A percentile compares a stretch with the other conserved stretches of the same genome.
Evolutionary conservation across 2,797 vertebrate genomes (phyloP).

Genomic region (Cetoscarus ocellatus): DNA sequence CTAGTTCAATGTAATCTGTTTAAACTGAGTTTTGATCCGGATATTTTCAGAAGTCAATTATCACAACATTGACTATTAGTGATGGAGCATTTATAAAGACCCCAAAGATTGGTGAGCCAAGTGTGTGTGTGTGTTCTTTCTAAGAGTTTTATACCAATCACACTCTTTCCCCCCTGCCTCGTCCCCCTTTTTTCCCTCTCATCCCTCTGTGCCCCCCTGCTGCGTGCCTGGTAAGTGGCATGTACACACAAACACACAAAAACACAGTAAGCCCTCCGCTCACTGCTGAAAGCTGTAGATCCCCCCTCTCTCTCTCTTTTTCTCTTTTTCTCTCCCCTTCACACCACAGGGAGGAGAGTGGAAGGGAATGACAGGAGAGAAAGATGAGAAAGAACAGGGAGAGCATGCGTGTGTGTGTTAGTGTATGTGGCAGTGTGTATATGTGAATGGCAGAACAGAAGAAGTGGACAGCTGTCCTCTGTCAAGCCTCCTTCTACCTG

Average conservation of each 20-base stretch:
- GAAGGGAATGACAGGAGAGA: slow-evolving; percentile 47
- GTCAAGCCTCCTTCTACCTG: slow-evolving; percentile 63
- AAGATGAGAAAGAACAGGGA: slow-evolving; percentile 19
- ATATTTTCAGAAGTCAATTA: no score
- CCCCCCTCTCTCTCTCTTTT: neutral
- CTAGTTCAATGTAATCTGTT: no score
- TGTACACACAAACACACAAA: slow-evolving; percentile 37
- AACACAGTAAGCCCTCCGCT: slow-evolving; percentile 44
- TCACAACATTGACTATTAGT: slow-evolving; percentile 8
- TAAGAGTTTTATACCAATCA: slow-evolving; percentile 61
- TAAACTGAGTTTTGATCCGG: no score
- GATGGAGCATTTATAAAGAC: slow-evolving; percentile 49
- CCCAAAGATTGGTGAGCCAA: slow-evolving; percentile 33
- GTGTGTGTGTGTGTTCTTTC: slow-evolving; percentile 30
- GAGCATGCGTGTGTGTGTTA: neutral
- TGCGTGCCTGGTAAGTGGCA: slow-evolving; percentile 65
- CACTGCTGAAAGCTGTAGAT: slow-evolving; percentile 48
- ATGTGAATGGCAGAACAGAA: slow-evolving; percentile 44
- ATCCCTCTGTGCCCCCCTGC: slow-evolving; percentile 61
- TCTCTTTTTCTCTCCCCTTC: slow-evolving; percentile 30
- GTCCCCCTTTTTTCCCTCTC: slow-evolving; percentile 62
- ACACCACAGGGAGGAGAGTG: slow-evolving; percentile 55
- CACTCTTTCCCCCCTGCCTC: slow-evolving; percentile 52
- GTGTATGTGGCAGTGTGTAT: slow-evolving; percentile 1
- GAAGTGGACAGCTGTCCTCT: slow-evolving; percentile 74